Base-by-base conservation (phyloP, 2,888 invertebrate species). In the Teleiodes luculella region DNA sequence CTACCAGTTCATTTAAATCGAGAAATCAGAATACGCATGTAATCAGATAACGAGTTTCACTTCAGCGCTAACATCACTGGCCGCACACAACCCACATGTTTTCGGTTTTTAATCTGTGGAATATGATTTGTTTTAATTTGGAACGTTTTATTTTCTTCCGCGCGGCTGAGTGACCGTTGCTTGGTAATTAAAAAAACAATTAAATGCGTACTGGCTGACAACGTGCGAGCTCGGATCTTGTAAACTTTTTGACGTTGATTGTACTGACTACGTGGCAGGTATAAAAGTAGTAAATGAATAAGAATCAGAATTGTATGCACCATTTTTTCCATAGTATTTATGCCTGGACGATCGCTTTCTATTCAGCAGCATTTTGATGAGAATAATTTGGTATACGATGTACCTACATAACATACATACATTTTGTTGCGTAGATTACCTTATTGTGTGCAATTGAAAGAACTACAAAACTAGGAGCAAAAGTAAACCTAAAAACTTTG, bases 241-340 rank as follows among this genome's bases (percentile, higher is more conserved):
- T 78, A 83, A 80, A 81, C 78, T 72, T 63, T 59, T 57, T 56
- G 76, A 80, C 80, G 66, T 76, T 80, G 78, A 79, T 46, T 46
- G 30, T 46, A 31, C 45, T 30, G 30, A 46, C 45, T 2, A 11
- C 24, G 24, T 24, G 24, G 33, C 33, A 33, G 10, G 33, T 33
- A n/a, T 8, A 10, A 8, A 33, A 11, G 33, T 33, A 11, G 33
- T 33, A 10, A 33, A 33, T 33, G n/a, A 2, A 33, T 24, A 24
- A 24, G 6, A 6, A 24, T 4, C 3, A 6, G 24, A 24, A 24
- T 24, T 4, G 6, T 6, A 24, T 3, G 24, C 3, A 24, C n/a
- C n/a, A n/a, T n/a, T n/a, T n/a, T n/a, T n/a, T n/a, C n/a, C n/a
- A n/a, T n/a, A n/a, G n/a, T n/a, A n/a, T n/a, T n/a, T n/a, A n/a